Conservation (phyloP, 2,113 vertebrate species). For the Dipodomys merriami region DNA sequence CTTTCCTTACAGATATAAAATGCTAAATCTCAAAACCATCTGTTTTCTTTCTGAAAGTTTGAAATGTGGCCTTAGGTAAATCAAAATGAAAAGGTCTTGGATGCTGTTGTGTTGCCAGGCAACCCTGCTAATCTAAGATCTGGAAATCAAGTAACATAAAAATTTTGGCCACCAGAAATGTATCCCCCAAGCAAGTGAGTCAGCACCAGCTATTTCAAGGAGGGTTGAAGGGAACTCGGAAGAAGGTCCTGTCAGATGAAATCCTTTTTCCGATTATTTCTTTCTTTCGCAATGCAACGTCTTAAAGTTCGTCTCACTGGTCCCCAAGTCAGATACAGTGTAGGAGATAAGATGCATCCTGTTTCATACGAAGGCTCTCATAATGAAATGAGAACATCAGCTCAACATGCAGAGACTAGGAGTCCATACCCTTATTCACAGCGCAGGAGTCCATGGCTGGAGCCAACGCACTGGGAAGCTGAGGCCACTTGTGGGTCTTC, state of each 20-base stretch:
- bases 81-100: conserved; percentile 28
- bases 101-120: conserved; percentile 32
- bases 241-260: background rate
- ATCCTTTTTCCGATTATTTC: background rate
- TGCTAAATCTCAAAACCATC: conserved; percentile 67
- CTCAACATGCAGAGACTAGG: background rate
- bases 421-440: background rate
- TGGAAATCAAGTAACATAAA: conserved; percentile 4
- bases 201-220: conserved; percentile 68
- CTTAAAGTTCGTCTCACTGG: background rate
- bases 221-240: conserved; percentile 21
- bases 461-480: background rate
- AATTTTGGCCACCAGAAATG: conserved; percentile 24
- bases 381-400: background rate
- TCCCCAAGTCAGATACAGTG: conserved; percentile 10
- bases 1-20: conserved; percentile 57
- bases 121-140: conserved; percentile 38
- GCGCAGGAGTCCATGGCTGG: background rate
- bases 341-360: conserved; percentile 30
- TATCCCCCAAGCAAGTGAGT: conserved; percentile 55
- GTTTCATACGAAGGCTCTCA: background rate
- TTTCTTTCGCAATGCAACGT: conserved; percentile 50
- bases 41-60: conserved; percentile 62
- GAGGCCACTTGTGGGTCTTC: background rate
- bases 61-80: conserved; percentile 60